A percentile compares a stretch with the other conserved stretches of the same genome.
Conservation (phyloP, 2,797 vertebrate genomes). For the Channallabes apus region DNA sequence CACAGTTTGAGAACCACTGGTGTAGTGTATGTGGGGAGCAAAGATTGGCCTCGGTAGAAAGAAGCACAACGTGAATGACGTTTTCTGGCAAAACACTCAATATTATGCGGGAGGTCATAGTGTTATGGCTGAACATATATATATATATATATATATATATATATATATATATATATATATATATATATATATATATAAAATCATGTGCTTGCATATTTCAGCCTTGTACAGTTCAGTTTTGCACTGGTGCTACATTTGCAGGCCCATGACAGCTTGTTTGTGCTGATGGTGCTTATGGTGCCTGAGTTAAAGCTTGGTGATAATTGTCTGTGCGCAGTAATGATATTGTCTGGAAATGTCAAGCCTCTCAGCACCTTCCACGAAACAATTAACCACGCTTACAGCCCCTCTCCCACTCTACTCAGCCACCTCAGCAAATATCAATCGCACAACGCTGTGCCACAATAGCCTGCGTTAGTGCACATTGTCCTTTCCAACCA, state of each 20-base stretch:
- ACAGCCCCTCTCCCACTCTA: conserved; percentile 41
- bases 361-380: conserved; percentile 66
- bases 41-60: too few species aligned
- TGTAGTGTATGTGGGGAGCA: too few species aligned
- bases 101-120: too few species aligned
- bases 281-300: conserved; percentile 32
- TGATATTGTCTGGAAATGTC: conserved; percentile 72
- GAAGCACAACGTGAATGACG: too few species aligned
- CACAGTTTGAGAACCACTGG: too few species aligned
- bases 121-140: neutral
- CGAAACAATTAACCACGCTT: conserved; percentile 51
- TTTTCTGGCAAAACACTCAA: too few species aligned
- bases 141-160: neutral
- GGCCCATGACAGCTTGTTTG: conserved; percentile 34
- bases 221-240: neutral
- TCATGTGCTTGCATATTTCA: neutral
- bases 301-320: conserved; percentile 40
- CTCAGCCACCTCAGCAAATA: conserved; percentile 54
- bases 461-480: conserved; percentile 43
- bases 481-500: conserved; percentile 46
- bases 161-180: too few species aligned
- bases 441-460: conserved; percentile 29
- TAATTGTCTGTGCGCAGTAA: conserved; percentile 55
- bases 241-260: conserved; percentile 48
- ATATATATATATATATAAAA: too few species aligned